phyloP scores from a whole-genome alignment of 2,113 vertebrate genomes.

The Platycercus adscitus region DNA sequence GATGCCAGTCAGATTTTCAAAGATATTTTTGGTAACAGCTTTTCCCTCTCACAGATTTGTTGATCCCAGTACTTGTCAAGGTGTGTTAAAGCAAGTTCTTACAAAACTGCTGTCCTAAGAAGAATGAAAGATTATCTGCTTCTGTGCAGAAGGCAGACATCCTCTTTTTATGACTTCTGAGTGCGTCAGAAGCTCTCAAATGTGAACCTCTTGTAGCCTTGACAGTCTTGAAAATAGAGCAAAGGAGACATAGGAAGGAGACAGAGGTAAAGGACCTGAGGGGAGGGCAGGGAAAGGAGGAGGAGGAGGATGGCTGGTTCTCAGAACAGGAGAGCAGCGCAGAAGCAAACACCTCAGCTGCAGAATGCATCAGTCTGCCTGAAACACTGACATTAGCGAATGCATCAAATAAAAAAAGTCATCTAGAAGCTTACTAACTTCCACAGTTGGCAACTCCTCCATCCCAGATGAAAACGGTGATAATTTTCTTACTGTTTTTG shows the following conservation, averaged over 20 bases:
- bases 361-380: not conserved
- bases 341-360: not conserved
- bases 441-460: not conserved
- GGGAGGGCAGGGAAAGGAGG: not conserved
- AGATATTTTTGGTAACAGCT: constrained; percentile 3
- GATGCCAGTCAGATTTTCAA: not conserved
- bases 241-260: not conserved
- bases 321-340: not conserved
- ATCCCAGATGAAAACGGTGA: not conserved
- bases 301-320: not conserved
- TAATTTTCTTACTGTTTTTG: not conserved
- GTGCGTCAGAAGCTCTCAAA: not conserved
- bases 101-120: constrained; percentile 10
- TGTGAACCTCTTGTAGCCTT: not conserved
- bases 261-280: not conserved
- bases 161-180: not conserved
- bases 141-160: not conserved
- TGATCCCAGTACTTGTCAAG: constrained; percentile 11
- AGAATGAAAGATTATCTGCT: constrained; percentile 25
- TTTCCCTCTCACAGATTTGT: not conserved
- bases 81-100: constrained; percentile 15
- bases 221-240: not conserved
- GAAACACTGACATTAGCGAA: not conserved
- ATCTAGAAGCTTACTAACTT: not conserved
- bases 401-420: not conserved